Percentiles rank a stretch among this genome's conserved stretches.
Evolutionary conservation across 2,888 invertebrate species (phyloP).

Genomic region (Synanthedon andrenaeformis): DNA sequence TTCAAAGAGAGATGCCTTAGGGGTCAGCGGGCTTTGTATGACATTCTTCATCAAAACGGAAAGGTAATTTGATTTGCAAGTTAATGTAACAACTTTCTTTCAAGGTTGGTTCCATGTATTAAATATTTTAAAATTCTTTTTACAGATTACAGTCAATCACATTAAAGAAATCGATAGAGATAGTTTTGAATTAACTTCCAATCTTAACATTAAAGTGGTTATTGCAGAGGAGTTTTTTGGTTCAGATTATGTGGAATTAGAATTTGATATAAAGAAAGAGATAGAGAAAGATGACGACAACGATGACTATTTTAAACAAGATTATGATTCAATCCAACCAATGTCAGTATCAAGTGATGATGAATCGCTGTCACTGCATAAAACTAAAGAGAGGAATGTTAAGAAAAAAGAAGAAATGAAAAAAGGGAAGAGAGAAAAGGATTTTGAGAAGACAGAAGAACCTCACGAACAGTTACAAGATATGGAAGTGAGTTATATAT

Average conservation of each 20-base stretch:
- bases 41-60: constrained; percentile 27
- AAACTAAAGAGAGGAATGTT: constrained; percentile 24
- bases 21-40: constrained; percentile 33
- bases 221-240: constrained; percentile 6
- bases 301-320: constrained; percentile 24
- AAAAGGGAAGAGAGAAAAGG: constrained; percentile 15
- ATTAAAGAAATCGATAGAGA: constrained; percentile 27
- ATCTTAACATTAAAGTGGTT: constrained; percentile 10
- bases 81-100: neutral
- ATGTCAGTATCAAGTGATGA: constrained; percentile 29
- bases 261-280: constrained; percentile 6
- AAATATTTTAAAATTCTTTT: too few relatives aligned
- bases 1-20: constrained; percentile 39
- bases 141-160: constrained; percentile 23
- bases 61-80: constrained; percentile 23
- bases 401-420: constrained; percentile 16
- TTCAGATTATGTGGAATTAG: neutral
- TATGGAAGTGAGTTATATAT: constrained; percentile 2
- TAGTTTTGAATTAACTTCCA: constrained; percentile 19
- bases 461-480: constrained; percentile 2
- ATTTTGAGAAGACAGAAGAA: constrained; percentile 7
- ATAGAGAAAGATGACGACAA: constrained; percentile 7
- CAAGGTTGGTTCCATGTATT: too few relatives aligned
- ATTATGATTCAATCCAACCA: constrained; percentile 8
- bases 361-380: constrained; percentile 40